These are phyloP conservation scores for Caenorhabditis doughertyi DNA, from an alignment of 2,888 invertebrate genomes.

Conservation along the genomic window DNA sequence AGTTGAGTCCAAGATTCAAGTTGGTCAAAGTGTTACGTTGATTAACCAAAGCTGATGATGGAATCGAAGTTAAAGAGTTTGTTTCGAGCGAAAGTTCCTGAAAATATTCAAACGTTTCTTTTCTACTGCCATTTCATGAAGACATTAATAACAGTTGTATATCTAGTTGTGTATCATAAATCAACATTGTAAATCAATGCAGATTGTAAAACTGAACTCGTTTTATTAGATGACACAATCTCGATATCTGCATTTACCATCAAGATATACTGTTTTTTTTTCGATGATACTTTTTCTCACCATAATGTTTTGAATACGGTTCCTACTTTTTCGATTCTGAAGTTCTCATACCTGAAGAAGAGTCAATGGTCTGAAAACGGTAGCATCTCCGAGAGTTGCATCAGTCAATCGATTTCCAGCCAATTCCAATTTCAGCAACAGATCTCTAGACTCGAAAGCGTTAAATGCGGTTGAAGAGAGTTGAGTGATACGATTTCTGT, in stretches of 20 bases:
- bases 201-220: no score
- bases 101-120: slow-evolving; percentile 20
- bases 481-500: slow-evolving; percentile 78
- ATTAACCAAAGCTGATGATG: slow-evolving; percentile 78
- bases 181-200: no score
- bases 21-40: slow-evolving; percentile 80
- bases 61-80: slow-evolving; percentile 80
- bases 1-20: slow-evolving; percentile 82
- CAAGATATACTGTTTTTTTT: no score
- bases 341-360: slow-evolving; percentile 77
- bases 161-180: no score
- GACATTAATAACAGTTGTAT: no score
- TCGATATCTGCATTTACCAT: no score
- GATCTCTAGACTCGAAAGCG: slow-evolving; percentile 75
- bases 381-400: slow-evolving; percentile 74
- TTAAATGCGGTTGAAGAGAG: slow-evolving; percentile 75
- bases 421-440: slow-evolving; percentile 80
- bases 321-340: no score
- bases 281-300: no score
- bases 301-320: no score
- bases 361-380: slow-evolving; percentile 80
- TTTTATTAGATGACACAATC: no score
- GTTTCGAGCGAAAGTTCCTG: slow-evolving; percentile 82
- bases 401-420: slow-evolving; percentile 81
- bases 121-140: no score